Evolutionary conservation across 2,888 invertebrate genomes (phyloP).

Genomic region (Limnephilus rhombicus): DNA sequence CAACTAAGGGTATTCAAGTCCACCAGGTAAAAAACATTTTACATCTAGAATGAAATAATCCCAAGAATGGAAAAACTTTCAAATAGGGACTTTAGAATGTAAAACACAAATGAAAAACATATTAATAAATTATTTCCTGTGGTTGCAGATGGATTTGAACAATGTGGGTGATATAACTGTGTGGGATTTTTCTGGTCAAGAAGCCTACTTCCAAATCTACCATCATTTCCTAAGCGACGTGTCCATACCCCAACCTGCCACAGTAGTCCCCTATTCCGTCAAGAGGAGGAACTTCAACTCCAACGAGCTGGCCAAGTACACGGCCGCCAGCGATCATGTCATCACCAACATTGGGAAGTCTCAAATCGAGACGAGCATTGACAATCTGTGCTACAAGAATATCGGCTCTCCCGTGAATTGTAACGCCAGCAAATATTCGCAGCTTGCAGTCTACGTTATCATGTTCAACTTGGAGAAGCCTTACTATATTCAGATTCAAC

Average conservation of each 20-base stretch:
- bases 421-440: constrained; percentile 68
- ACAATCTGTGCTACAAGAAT: constrained; percentile 52
- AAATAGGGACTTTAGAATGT: neutral
- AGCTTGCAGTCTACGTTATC: constrained; percentile 79
- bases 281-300: constrained; percentile 59
- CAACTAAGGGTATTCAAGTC: constrained; percentile 82
- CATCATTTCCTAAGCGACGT: constrained; percentile 82
- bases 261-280: constrained; percentile 53
- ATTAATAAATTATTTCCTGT: neutral
- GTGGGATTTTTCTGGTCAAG: constrained; percentile 89
- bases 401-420: constrained; percentile 48
- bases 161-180: constrained; percentile 81
- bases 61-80: too few species aligned
- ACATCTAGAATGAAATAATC: neutral
- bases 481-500: constrained; percentile 81
- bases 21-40: constrained; percentile 69
- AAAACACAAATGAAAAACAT: neutral
- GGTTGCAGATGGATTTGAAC: constrained; percentile 73
- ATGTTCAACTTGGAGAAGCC: constrained; percentile 83
- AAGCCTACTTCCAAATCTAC: constrained; percentile 83
- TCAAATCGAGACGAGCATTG: constrained; percentile 57
- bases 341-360: constrained; percentile 63
- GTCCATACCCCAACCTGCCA: constrained; percentile 61
- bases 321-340: constrained; percentile 66
- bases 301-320: constrained; percentile 65